A percentile compares a stretch with the other conserved stretches of the same genome.
phyloP scores from a whole-genome alignment of 1,140 invertebrate genomes.

The Microplitis mediator region DNA sequence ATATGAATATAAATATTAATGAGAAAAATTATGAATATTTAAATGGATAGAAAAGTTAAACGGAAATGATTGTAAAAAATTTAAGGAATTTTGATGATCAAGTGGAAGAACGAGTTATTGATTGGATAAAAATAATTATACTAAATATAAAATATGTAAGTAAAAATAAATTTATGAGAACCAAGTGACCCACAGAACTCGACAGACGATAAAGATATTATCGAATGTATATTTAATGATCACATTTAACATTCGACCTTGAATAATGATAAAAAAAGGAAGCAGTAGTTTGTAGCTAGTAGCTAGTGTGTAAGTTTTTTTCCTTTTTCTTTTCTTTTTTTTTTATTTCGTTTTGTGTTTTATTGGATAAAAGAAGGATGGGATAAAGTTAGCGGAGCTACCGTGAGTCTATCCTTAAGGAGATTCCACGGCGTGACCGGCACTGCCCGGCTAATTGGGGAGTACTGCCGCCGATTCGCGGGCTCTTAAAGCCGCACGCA shows the following conservation, averaged over 20 bases:
- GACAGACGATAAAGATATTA: neutral
- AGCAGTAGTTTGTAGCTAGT: neutral
- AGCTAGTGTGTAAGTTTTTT: neutral
- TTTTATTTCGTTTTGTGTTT: constrained; percentile 13
- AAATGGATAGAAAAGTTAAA: too few relatives aligned
- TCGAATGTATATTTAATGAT: neutral
- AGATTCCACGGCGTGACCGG: constrained; percentile 33
- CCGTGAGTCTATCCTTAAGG: constrained; percentile 33
- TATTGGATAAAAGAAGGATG: constrained; percentile 14
- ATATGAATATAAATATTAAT: too few relatives aligned
- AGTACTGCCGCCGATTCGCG: constrained; percentile 17
- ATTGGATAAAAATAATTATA: neutral
- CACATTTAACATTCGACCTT: too few relatives aligned
- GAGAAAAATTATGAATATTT: too few relatives aligned
- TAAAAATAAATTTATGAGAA: neutral
- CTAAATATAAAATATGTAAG: neutral
- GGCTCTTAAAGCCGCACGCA: constrained; percentile 27
- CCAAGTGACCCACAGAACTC: neutral
- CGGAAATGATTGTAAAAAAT: too few relatives aligned
- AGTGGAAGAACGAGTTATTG: too few relatives aligned
- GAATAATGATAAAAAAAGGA: neutral
- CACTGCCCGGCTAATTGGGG: constrained; percentile 37
- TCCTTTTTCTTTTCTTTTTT: neutral
- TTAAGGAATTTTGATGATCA: too few relatives aligned
- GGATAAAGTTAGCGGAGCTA: constrained; percentile 22